Evolutionary conservation across 2,888 invertebrate species (phyloP), one percentile per base, ranked within the genome.

Genomic region (Selenia dentaria): DNA sequence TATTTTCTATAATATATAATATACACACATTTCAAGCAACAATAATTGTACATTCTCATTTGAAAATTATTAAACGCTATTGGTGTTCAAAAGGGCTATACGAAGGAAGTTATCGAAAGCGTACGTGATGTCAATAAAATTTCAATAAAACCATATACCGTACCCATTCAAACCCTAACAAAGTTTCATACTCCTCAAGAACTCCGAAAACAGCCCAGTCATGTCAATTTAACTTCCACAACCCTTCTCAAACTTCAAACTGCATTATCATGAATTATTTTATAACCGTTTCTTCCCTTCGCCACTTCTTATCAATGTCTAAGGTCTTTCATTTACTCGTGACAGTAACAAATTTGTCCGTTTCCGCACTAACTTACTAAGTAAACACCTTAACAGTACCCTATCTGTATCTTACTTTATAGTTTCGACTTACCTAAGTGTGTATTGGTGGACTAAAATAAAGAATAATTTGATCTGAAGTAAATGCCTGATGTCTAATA

Each of bases 291-390:
- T 22, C 6, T 22, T 22, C 20, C 20, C 20, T 22, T 48, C 48
- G 29, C 31, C 31, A 33, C 24, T 27, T 33, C 43, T 58, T 62
- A 75, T 74, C 70, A 48, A 53, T 51, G 57, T 61, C 62, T 61
- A n/a, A n/a, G n/a, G n/a, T n/a, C n/a, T 72, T 73, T 74, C 72
- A 72, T 76, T 78, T 70, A 64, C 64, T 68, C 18, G 59, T 37
- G 83, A 80, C 82, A 79, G 66, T 74, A 71, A 80, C 76, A 77
- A 75, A 83, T 80, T 18, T 43, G 27, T 28, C 16, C 6, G 27
- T 22, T 27, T 14, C 22, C 13, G 13, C 22, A 13, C 9, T 20
- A 13, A 31, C n/a, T 14, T 8, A 10, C 13, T 25, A 10, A 12
- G 12, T 13, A 31, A 8, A 20, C 26, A 12, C 10, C 11, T 1